Evolutionary conservation across 2,113 vertebrate genomes (phyloP).

Genomic region (Perognathus longimembris): DNA sequence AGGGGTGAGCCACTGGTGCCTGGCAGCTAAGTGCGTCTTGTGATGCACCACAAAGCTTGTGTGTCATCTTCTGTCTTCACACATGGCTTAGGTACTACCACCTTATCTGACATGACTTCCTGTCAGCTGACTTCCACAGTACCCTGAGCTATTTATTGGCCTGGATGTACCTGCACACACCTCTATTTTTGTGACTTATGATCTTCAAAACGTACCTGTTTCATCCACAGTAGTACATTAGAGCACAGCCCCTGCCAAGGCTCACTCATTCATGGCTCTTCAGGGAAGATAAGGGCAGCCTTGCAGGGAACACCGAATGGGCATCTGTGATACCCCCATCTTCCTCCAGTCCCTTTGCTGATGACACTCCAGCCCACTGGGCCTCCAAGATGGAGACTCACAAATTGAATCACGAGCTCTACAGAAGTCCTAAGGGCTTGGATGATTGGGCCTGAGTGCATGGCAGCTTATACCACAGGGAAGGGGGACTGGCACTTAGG

Average conservation of each 20-base stretch:
- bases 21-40: too few species aligned
- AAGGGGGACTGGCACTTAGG: slow-evolving; percentile 43
- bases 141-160: not conserved
- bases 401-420: not conserved
- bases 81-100: not conserved
- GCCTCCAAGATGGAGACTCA: not conserved
- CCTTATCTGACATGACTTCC: not conserved
- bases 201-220: not conserved
- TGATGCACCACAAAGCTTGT: too few species aligned
- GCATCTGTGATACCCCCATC: not conserved
- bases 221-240: too few species aligned
- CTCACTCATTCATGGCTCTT: fast-evolving
- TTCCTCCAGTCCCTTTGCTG: not conserved
- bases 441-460: not conserved
- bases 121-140: fast-evolving
- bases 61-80: not conserved
- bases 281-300: not conserved
- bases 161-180: not conserved
- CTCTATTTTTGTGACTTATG: fast-evolving
- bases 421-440: not conserved
- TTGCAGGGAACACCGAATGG: not conserved
- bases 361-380: not conserved
- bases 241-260: not conserved
- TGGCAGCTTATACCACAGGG: not conserved
- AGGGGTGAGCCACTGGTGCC: too few species aligned